phyloP scores from a whole-genome alignment of 2,113 vertebrate genomes.

The Dolichotis patagonum region DNA sequence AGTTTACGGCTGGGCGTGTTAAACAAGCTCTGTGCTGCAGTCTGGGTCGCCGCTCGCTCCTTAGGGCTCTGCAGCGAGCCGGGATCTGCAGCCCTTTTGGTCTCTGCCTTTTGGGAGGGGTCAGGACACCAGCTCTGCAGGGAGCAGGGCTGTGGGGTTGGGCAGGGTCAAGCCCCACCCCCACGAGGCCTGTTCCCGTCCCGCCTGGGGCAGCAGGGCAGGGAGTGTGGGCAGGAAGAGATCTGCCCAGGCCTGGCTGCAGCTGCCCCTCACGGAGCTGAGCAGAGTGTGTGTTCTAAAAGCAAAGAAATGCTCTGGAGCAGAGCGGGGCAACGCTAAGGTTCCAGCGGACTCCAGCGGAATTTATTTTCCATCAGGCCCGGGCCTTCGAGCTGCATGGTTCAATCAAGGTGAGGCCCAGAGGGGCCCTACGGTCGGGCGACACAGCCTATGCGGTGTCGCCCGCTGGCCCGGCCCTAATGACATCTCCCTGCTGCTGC shows the following conservation, averaged over 20 bases:
- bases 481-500: background rate
- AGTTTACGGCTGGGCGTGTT: too few relatives aligned
- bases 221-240: background rate
- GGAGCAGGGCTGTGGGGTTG: background rate
- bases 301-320: slow-evolving; percentile 63
- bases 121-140: background rate
- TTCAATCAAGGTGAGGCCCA: slow-evolving; percentile 70
- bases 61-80: background rate
- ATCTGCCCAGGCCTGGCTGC: background rate
- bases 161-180: background rate
- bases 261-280: slow-evolving; percentile 25
- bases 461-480: background rate
- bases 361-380: slow-evolving; percentile 71
- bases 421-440: slow-evolving; percentile 38
- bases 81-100: background rate
- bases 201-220: too few relatives aligned
- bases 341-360: slow-evolving; percentile 53
- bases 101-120: background rate
- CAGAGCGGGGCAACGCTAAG: slow-evolving; percentile 36
- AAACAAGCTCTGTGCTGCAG: background rate
- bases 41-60: background rate
- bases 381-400: slow-evolving; percentile 5
- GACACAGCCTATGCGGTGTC: background rate
- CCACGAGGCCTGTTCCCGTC: too few relatives aligned
- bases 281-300: slow-evolving; percentile 59